phyloP scores from a whole-genome alignment of 2,113 vertebrate genomes.

The Brachirus orientalis region DNA sequence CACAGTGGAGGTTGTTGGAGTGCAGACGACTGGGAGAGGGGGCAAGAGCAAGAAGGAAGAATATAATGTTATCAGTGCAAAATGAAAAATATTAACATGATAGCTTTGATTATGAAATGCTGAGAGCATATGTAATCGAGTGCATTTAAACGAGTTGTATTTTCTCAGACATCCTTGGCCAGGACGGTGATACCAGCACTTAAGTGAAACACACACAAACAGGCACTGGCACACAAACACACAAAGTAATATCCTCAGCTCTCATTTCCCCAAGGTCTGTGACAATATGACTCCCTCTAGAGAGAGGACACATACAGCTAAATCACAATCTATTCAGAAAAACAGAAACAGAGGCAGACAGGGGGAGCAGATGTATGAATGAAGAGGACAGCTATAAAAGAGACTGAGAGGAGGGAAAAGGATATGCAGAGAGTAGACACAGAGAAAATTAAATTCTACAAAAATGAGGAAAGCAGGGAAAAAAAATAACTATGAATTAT shows the following conservation, averaged over 20 bases:
- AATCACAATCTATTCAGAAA: slow-evolving; percentile 35
- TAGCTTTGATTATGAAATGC: not conserved
- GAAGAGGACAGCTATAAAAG: not conserved
- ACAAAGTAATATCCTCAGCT: slow-evolving; percentile 26
- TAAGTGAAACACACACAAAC: slow-evolving; percentile 12
- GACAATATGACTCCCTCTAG: slow-evolving; percentile 46
- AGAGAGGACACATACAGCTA: slow-evolving; percentile 23
- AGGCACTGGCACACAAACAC: slow-evolving; percentile 13
- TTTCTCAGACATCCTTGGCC: slow-evolving; percentile 8
- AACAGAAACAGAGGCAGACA: slow-evolving; percentile 13
- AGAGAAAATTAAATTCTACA: too few relatives aligned
- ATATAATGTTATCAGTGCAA: not conserved
- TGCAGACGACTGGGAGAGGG: slow-evolving; percentile 88
- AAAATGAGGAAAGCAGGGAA: too few relatives aligned
- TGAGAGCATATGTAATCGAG: not conserved
- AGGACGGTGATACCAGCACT: not conserved
- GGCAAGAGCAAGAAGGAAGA: not conserved
- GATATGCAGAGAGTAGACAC: not conserved
- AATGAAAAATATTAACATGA: not conserved
- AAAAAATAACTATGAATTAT: too few relatives aligned
- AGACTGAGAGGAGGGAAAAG: not conserved
- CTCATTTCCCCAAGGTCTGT: slow-evolving; percentile 52
- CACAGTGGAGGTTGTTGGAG: slow-evolving; percentile 96
- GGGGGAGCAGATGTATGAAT: not conserved
- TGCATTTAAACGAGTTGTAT: not conserved